These are phyloP conservation scores for Lepus townsendii DNA, from an alignment of 2,797 vertebrate genomes.

Conservation along the genomic window DNA sequence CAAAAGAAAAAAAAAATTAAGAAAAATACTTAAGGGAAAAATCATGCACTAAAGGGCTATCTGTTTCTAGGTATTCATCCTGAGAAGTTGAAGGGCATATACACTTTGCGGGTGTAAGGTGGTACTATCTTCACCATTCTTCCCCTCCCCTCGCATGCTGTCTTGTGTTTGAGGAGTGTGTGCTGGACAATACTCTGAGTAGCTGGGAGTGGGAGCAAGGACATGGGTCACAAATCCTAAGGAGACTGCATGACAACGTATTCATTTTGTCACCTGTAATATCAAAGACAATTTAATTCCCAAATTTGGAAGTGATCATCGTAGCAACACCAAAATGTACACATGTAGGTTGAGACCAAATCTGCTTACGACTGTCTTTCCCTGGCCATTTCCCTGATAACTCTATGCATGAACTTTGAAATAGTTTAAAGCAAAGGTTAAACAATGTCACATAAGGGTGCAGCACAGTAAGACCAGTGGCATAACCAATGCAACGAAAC, in stretches of 20 bases:
- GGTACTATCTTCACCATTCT: neutral
- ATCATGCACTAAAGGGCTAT: neutral
- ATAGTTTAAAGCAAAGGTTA: neutral
- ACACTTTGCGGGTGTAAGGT: neutral
- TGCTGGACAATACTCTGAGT: neutral
- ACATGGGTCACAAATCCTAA: no score
- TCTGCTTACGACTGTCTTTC: conserved; percentile 28
- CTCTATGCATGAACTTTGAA: neutral
- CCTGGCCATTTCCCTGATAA: neutral
- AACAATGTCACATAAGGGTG: neutral
- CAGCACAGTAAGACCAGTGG: neutral
- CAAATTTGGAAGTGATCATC: neutral
- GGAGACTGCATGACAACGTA: neutral
- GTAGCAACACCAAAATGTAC: neutral
- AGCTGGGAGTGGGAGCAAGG: neutral
- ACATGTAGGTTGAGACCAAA: neutral
- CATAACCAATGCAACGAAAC: neutral
- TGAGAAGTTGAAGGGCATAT: neutral
- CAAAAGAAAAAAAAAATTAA: neutral
- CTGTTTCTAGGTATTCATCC: neutral
- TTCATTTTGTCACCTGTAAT: neutral
- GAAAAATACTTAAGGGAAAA: neutral
- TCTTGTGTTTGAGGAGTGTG: neutral
- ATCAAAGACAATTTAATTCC: neutral
- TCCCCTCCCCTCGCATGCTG: accelerated